Conservation (phyloP, 1,140 invertebrate genomes). For the Cyclina sinensis region DNA sequence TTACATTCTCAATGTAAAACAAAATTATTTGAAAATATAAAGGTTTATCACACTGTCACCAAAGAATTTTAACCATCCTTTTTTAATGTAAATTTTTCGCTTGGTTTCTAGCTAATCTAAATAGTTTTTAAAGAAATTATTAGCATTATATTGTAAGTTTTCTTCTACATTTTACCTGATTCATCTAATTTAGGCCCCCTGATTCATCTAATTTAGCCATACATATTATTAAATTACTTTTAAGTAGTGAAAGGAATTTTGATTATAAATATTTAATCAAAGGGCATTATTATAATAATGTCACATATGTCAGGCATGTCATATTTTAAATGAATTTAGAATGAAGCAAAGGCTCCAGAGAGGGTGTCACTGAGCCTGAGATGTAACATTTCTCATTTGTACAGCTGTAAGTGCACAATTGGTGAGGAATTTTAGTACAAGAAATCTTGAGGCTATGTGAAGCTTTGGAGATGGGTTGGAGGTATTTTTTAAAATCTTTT, state of each 20-base stretch:
- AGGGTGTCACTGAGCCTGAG: neutral
- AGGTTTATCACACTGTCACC: no score
- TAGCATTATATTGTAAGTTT: neutral
- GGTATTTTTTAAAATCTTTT: no score
- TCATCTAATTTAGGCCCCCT: neutral
- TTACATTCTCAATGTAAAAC: no score
- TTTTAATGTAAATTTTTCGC: no score
- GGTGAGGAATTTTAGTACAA: no score
- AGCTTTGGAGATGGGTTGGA: no score
- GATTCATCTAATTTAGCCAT: neutral
- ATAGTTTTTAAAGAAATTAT: neutral
- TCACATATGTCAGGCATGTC: slow-evolving; percentile 1
- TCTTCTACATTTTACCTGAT: slow-evolving; percentile 2
- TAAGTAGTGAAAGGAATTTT: slow-evolving; percentile 24
- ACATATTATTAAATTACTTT: slow-evolving; percentile 22
- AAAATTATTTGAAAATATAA: no score
- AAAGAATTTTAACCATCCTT: no score
- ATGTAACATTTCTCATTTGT: no score
- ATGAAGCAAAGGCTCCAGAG: neutral
- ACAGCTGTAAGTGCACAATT: no score
- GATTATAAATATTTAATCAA: slow-evolving; percentile 40
- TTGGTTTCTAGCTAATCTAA: no score
- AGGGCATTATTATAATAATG: slow-evolving; percentile 4
- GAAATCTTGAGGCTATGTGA: no score
- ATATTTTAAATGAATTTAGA: slow-evolving; percentile 24